phyloP scores from a whole-genome alignment of 2,888 invertebrate genomes.

The Cerceris rybyensis region DNA sequence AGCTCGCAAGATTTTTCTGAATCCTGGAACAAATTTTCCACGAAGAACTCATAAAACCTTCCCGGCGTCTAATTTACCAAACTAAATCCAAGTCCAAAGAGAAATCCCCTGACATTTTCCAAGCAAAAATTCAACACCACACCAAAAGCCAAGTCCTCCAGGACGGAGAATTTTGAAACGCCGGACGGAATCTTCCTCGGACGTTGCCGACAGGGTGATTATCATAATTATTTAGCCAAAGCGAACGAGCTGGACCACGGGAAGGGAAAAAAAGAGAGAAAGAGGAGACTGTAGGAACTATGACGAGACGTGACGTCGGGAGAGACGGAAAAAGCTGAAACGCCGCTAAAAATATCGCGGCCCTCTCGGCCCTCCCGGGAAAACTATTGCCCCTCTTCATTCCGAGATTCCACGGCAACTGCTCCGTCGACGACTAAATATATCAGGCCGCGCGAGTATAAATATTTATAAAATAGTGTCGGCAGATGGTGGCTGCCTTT shows the following conservation, averaged over 20 bases:
- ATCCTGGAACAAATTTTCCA: too few species aligned
- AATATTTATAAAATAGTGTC: constrained; percentile 77
- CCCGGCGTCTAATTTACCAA: too few species aligned
- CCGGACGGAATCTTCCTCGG: background rate
- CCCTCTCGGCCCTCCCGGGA: constrained; percentile 29
- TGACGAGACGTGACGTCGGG: constrained; percentile 10
- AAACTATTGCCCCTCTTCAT: constrained; percentile 59
- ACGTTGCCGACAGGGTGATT: constrained; percentile 34
- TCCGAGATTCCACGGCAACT: constrained; percentile 50
- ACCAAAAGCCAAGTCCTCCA: background rate
- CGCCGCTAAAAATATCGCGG: constrained; percentile 67
- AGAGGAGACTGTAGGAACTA: constrained; percentile 1
- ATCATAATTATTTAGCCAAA: constrained; percentile 49
- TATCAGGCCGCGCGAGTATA: constrained; percentile 67
- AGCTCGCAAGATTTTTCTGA: too few species aligned
- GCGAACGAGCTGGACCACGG: constrained; percentile 30
- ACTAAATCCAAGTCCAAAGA: too few species aligned
- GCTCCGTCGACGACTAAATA: constrained; percentile 69
- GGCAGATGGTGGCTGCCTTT: constrained; percentile 72
- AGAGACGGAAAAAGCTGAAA: constrained; percentile 44
- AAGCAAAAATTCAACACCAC: too few species aligned
- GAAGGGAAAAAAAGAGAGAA: constrained; percentile 22
- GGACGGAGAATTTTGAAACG: background rate
- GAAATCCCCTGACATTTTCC: too few species aligned
- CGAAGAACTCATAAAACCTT: too few species aligned